A percentile compares a stretch with the other conserved stretches of the same genome.
These are phyloP conservation scores for Clupea harengus DNA, from an alignment of 2,113 vertebrate species.

Conservation along the genomic window DNA sequence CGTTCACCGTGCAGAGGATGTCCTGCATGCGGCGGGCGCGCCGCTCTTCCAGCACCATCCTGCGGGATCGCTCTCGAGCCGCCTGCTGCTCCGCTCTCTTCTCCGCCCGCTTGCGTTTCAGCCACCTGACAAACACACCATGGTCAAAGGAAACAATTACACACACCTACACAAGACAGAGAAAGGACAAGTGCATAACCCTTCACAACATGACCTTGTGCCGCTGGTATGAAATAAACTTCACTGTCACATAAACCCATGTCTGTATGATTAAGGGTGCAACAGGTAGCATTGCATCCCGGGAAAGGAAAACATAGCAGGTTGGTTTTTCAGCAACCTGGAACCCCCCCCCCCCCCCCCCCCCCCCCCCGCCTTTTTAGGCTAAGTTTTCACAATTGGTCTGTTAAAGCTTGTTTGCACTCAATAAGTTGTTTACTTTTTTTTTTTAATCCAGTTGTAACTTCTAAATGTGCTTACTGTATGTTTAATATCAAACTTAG, in stretches of 20 bases:
- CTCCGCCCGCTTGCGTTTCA: slow-evolving; percentile 82
- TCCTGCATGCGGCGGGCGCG: slow-evolving; percentile 77
- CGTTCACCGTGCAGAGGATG: slow-evolving; percentile 70
- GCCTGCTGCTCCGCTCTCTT: slow-evolving; percentile 81
- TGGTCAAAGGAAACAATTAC: background rate
- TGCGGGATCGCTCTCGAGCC: slow-evolving; percentile 78
- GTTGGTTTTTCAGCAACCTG: background rate
- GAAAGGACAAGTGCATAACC: background rate
- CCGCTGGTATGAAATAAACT: background rate
- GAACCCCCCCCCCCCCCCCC: background rate
- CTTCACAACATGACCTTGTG: background rate
- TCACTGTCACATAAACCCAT: background rate
- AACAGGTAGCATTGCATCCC: too few relatives aligned
- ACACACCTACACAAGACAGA: background rate
- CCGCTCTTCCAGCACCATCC: slow-evolving; percentile 82
- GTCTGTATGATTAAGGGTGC: background rate
- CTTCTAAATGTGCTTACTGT: too few relatives aligned
- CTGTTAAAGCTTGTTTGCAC: background rate
- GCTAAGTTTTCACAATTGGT: background rate
- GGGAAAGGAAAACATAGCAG: background rate
- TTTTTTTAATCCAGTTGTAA: too few relatives aligned
- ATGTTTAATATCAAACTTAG: too few relatives aligned
- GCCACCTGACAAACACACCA: slow-evolving; percentile 75
- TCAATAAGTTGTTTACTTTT: background rate
- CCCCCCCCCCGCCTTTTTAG: background rate